Evolutionary conservation across 2,888 invertebrate genomes (phyloP).

Genomic region (Meteorus cinctellus): DNA sequence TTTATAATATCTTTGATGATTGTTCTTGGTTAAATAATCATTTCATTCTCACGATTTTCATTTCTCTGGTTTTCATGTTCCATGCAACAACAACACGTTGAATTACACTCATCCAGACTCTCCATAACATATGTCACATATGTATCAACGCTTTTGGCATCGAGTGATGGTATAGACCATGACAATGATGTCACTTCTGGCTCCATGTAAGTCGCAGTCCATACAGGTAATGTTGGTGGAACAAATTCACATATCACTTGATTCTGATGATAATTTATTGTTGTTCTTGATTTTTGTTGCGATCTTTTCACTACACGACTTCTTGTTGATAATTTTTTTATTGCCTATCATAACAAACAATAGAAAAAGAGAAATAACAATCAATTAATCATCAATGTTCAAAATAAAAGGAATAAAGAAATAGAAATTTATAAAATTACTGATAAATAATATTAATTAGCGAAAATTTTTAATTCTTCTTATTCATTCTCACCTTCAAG

Average conservation of each 20-base stretch:
- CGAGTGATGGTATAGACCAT: constrained; percentile 65
- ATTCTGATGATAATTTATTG: constrained; percentile 11
- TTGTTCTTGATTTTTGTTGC: constrained; percentile 43
- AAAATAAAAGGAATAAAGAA: constrained; percentile 16
- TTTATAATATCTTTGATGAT: constrained; percentile 9
- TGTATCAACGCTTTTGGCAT: constrained; percentile 69
- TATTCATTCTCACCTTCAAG: constrained; percentile 62
- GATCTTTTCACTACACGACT: constrained; percentile 61
- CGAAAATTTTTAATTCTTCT: constrained; percentile 1
- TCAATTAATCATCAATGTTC: neutral
- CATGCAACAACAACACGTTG: constrained; percentile 66
- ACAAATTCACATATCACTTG: constrained; percentile 26
- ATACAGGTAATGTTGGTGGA: constrained; percentile 36
- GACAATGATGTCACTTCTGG: constrained; percentile 63
- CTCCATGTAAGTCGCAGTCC: constrained; percentile 57
- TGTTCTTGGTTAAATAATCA: constrained; percentile 63
- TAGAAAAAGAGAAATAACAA: neutral
- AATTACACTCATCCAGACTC: constrained; percentile 60
- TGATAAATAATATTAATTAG: neutral
- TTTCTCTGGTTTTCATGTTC: constrained; percentile 70
- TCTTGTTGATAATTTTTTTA: constrained; percentile 67
- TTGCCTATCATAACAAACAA: constrained; percentile 58
- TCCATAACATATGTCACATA: constrained; percentile 66
- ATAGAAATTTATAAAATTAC: neutral
- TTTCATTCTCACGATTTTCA: constrained; percentile 71